Conservation (phyloP, 2,888 invertebrate genomes). For the Sarcophaga subvicina region DNA sequence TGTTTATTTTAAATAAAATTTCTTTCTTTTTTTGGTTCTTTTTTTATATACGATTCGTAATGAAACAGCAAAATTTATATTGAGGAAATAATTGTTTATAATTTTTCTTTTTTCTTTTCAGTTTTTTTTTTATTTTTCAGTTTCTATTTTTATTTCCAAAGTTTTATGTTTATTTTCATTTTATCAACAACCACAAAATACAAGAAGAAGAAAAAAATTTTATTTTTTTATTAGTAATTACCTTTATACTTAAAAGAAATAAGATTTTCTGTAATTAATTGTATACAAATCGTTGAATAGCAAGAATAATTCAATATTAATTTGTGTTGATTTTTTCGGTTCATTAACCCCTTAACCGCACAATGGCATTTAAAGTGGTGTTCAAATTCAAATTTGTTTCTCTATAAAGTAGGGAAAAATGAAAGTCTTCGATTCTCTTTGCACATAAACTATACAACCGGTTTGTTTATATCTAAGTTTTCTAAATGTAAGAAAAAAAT, state of each 20-base stretch:
- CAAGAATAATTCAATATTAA: neutral
- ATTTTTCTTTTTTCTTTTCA: neutral
- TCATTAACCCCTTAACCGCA: slow-evolving; percentile 14
- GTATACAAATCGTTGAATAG: no score
- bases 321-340: slow-evolving; percentile 5
- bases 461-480: no score
- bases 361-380: no score
- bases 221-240: slow-evolving; percentile 26
- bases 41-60: no score
- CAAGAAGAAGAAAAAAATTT: slow-evolving; percentile 19
- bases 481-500: no score
- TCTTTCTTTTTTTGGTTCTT: neutral
- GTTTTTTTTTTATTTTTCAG: neutral
- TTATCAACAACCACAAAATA: slow-evolving; percentile 32
- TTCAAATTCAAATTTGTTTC: no score
- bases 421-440: no score
- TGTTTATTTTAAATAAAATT: slow-evolving; percentile 18
- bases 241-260: slow-evolving; percentile 26
- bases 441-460: no score
- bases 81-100: slow-evolving; percentile 48
- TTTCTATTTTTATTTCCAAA: neutral
- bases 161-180: slow-evolving; percentile 30
- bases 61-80: slow-evolving; percentile 11
- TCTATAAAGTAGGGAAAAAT: no score
- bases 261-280: neutral